Percentiles rank a stretch among this genome's conserved stretches.
These are phyloP conservation scores for Lordiphosa fenestrarum DNA, from an alignment of 2,888 invertebrate genomes.

Conservation along the genomic window DNA sequence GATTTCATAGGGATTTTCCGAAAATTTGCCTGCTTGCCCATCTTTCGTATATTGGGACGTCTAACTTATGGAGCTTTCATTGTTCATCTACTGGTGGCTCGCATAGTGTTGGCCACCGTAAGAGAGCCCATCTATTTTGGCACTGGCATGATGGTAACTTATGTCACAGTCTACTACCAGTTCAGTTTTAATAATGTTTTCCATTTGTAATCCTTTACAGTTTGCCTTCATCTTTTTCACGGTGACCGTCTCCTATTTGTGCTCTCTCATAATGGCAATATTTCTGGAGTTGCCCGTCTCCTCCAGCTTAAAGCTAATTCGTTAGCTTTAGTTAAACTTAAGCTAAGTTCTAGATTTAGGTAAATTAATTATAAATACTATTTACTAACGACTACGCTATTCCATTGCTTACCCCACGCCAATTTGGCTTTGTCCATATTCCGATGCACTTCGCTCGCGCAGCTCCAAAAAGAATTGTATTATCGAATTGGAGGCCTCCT, in stretches of 20 bases:
- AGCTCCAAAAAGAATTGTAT: slow-evolving; percentile 91
- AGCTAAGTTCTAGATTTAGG: not conserved
- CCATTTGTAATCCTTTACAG: slow-evolving; percentile 38
- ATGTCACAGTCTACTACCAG: too few relatives aligned
- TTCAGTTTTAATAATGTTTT: not conserved
- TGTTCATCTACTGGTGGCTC: slow-evolving; percentile 66
- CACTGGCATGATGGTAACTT: slow-evolving; percentile 70
- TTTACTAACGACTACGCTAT: not conserved
- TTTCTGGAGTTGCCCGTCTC: slow-evolving; percentile 74
- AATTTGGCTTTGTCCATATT: slow-evolving; percentile 85
- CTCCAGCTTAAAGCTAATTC: slow-evolving; percentile 68
- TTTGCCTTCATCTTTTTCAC: slow-evolving; percentile 71
- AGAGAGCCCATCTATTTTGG: slow-evolving; percentile 74
- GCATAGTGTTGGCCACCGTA: slow-evolving; percentile 64
- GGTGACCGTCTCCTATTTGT: slow-evolving; percentile 62
- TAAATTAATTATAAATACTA: slow-evolving; percentile 19
- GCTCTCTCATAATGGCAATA: slow-evolving; percentile 69
- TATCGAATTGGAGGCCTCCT: slow-evolving; percentile 86
- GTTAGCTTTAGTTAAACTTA: slow-evolving; percentile 31
- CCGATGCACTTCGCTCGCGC: slow-evolving; percentile 80
- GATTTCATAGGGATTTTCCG: slow-evolving; percentile 62
- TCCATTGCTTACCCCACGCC: slow-evolving; percentile 82
- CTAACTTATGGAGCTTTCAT: slow-evolving; percentile 77
- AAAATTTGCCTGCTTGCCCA: slow-evolving; percentile 72
- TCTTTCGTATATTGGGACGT: slow-evolving; percentile 76